Conservation (phyloP, 1,140 invertebrate genomes). For the Phenacoccus solenopsis region DNA sequence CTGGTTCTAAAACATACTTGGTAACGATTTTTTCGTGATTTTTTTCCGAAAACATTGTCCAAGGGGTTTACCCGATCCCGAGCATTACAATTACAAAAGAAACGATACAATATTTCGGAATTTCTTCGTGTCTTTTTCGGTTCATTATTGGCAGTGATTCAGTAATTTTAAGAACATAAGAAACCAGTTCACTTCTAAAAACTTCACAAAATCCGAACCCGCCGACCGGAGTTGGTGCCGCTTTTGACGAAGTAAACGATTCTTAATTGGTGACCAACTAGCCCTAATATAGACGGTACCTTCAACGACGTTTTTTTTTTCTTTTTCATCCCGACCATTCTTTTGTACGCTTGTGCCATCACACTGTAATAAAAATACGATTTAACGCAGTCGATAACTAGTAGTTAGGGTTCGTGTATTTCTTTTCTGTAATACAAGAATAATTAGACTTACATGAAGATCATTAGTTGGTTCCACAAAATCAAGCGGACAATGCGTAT, state of each 20-base stretch:
- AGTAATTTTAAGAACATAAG: not conserved
- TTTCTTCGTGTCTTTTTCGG: too few species aligned
- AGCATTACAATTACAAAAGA: too few species aligned
- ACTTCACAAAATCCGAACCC: not conserved
- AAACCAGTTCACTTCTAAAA: not conserved
- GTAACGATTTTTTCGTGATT: too few species aligned
- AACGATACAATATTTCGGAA: too few species aligned
- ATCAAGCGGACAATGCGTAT: not conserved
- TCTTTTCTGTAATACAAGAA: not conserved
- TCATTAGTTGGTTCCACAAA: not conserved
- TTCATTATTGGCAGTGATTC: not conserved
- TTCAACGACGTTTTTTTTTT: not conserved
- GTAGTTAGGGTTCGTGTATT: not conserved
- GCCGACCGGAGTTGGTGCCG: not conserved
- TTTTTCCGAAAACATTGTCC: too few species aligned
- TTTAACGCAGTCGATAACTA: not conserved
- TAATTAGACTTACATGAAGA: conserved; percentile 3
- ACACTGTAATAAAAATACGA: not conserved
- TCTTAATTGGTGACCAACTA: conserved; percentile 1
- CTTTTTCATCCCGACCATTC: not conserved
- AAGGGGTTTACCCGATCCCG: too few species aligned
- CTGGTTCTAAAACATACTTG: too few species aligned
- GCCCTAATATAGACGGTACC: not conserved
- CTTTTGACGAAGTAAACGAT: not conserved
- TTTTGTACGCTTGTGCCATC: not conserved